Conservation (phyloP, 2,113 vertebrate species). For the Bagarius yarrelli region DNA sequence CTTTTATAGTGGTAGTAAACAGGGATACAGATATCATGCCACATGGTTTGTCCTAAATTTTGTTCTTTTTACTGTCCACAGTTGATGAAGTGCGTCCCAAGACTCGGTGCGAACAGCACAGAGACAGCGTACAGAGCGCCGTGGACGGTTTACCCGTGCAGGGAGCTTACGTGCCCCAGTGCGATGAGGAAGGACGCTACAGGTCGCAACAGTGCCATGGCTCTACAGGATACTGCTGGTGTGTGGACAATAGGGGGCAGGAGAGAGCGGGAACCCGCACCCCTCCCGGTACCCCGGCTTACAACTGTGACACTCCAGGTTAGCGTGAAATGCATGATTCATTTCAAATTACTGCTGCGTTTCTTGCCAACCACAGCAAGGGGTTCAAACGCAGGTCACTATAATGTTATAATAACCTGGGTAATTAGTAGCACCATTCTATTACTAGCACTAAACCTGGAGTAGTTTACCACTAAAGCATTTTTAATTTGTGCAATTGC, state of each 20-base stretch:
- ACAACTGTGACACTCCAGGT: slow-evolving; percentile 73
- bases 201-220: slow-evolving; percentile 77
- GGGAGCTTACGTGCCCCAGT: slow-evolving; percentile 74
- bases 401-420: not conserved
- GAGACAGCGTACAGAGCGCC: slow-evolving; percentile 50
- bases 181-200: slow-evolving; percentile 76
- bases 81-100: slow-evolving; percentile 51
- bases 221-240: slow-evolving; percentile 83
- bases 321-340: slow-evolving; percentile 16
- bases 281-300: slow-evolving; percentile 56
- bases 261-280: slow-evolving; percentile 75
- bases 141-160: slow-evolving; percentile 40
- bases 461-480: not conserved
- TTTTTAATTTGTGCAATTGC: not conserved
- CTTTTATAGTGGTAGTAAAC: not conserved
- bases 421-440: not conserved
- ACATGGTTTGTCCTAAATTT: not conserved
- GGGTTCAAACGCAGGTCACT: not conserved
- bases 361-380: not conserved
- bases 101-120: slow-evolving; percentile 73
- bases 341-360: not conserved
- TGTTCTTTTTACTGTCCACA: slow-evolving; percentile 4
- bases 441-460: not conserved
- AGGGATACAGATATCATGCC: not conserved
- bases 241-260: slow-evolving; percentile 72